phyloP scores from a whole-genome alignment of 2,113 vertebrate genomes.

The Syngnathus typhle region DNA sequence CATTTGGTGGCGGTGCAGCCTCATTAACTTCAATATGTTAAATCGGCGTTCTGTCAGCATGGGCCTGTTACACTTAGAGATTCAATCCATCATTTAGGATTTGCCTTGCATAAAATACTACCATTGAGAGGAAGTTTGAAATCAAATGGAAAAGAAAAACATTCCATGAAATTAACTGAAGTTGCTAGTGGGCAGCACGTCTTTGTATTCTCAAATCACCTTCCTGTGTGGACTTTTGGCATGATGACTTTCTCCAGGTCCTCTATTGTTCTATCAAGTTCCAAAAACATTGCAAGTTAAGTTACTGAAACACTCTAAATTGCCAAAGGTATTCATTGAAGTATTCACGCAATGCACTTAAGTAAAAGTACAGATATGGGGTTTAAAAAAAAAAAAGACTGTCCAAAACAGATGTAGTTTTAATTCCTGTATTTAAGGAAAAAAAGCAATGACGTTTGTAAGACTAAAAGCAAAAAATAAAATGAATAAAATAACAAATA shows the following conservation, averaged over 20 bases:
- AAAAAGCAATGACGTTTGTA: too few species aligned
- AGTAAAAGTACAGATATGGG: too few species aligned
- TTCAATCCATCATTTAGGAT: not conserved
- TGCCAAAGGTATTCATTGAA: too few species aligned
- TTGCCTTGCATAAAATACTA: not conserved
- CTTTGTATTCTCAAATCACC: too few species aligned
- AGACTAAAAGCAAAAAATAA: too few species aligned
- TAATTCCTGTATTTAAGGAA: too few species aligned
- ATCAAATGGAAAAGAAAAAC: not conserved
- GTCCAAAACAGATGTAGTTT: too few species aligned
- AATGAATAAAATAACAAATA: too few species aligned
- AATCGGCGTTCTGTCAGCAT: not conserved
- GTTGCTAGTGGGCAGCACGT: not conserved
- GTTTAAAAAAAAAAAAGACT: too few species aligned
- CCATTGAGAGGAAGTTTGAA: not conserved
- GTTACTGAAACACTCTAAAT: not conserved
- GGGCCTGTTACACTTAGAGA: not conserved
- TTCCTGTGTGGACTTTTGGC: not conserved
- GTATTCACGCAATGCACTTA: too few species aligned
- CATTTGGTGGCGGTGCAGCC: constrained; percentile 29
- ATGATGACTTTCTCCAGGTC: not conserved
- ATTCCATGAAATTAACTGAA: too few species aligned
- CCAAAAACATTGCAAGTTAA: not conserved
- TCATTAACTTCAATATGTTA: constrained; percentile 20
- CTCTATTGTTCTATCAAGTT: not conserved